A percentile compares a stretch with the other conserved stretches of the same genome.
phyloP scores from a whole-genome alignment of 2,888 invertebrate species.

The Auanema freiburgensis region DNA sequence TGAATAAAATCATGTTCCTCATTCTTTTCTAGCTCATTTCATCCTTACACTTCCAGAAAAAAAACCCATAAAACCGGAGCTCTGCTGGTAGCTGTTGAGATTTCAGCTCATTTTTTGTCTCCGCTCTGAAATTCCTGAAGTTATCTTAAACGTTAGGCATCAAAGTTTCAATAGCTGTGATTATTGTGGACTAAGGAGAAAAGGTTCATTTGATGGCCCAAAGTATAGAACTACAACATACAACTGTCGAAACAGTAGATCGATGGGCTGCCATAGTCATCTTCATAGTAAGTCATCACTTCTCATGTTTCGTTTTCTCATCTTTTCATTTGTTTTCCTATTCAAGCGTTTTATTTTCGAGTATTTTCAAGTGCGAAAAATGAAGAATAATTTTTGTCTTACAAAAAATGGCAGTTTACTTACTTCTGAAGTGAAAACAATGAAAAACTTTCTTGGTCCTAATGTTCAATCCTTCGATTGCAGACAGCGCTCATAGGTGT shows the following conservation, averaged over 20 bases:
- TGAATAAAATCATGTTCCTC: too few species aligned
- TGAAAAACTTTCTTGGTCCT: too few species aligned
- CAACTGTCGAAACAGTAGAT: slow-evolving; percentile 29
- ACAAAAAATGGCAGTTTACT: not conserved
- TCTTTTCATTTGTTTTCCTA: slow-evolving; percentile 4
- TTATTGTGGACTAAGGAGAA: too few species aligned
- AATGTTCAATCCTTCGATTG: not conserved
- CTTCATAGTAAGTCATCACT: slow-evolving; percentile 29
- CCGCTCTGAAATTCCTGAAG: not conserved
- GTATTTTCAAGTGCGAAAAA: too few species aligned
- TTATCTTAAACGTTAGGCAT: too few species aligned
- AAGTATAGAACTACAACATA: too few species aligned
- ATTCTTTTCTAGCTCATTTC: not conserved
- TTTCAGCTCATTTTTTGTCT: not conserved
- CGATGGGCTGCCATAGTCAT: slow-evolving; percentile 38
- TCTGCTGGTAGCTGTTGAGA: not conserved
- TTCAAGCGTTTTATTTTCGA: not conserved
- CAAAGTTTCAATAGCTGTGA: too few species aligned
- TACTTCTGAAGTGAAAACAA: not conserved
- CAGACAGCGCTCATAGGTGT: slow-evolving; percentile 41
- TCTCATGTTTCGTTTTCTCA: not conserved
- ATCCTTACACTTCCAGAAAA: slow-evolving; percentile 1
- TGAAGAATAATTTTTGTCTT: too few species aligned
- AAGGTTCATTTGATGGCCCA: too few species aligned
- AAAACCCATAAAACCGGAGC: slow-evolving; percentile 1